A percentile compares a stretch with the other conserved stretches of the same genome.
Evolutionary conservation across 2,888 invertebrate species (phyloP).

Genomic region (Seira musarum): DNA sequence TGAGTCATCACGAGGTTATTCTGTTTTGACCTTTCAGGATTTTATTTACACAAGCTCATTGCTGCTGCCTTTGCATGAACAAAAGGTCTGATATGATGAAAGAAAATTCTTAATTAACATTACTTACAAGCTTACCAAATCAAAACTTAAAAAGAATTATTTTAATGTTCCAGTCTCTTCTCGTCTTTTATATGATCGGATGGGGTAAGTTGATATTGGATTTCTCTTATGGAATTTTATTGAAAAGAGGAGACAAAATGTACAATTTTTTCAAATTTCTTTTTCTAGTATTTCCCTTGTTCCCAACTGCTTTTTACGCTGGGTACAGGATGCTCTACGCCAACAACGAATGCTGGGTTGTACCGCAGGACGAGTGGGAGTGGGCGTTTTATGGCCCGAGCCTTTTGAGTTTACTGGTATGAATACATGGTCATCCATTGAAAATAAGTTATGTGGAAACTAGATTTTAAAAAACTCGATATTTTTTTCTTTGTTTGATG

Average conservation of each 20-base stretch:
- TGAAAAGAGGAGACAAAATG: too few relatives aligned
- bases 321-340: constrained; percentile 70
- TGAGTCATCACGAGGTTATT: constrained; percentile 69
- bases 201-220: constrained; percentile 72
- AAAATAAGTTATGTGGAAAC: not conserved
- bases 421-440: constrained; percentile 29
- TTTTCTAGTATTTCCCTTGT: constrained; percentile 71
- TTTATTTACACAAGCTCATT: constrained; percentile 74
- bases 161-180: constrained; percentile 70
- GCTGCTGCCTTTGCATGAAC: constrained; percentile 73
- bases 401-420: constrained; percentile 72
- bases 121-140: too few relatives aligned
- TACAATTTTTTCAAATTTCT: too few relatives aligned
- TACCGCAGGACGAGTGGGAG: constrained; percentile 71
- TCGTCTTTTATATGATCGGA: constrained; percentile 73
- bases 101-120: too few relatives aligned
- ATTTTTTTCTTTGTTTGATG: constrained; percentile 16
- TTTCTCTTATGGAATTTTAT: too few relatives aligned
- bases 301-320: constrained; percentile 72
- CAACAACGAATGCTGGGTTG: constrained; percentile 71
- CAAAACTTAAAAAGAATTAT: too few relatives aligned
- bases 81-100: constrained; percentile 65
- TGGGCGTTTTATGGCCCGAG: constrained; percentile 72
- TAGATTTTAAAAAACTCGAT: not conserved
- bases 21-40: constrained; percentile 70